phyloP scores from a whole-genome alignment of 2,113 vertebrate species.

The Saccopteryx bilineata region DNA sequence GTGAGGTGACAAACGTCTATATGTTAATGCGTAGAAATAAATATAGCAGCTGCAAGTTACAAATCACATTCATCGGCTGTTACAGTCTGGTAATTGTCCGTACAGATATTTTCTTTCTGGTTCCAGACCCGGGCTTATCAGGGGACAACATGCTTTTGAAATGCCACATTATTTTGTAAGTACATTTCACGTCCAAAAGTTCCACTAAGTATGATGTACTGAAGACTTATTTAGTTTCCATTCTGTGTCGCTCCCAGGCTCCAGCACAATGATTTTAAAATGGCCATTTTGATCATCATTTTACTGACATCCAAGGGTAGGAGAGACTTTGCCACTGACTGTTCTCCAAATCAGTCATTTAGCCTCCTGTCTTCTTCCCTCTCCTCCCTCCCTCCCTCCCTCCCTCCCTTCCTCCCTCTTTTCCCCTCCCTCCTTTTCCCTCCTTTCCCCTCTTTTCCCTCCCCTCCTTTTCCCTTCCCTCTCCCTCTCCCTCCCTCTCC shows the following conservation, averaged over 20 bases:
- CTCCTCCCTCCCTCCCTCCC: rapidly evolving
- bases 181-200: constrained; percentile 79
- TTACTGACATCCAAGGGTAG: constrained; percentile 21
- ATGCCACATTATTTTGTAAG: constrained; percentile 79
- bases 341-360: background rate
- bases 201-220: constrained; percentile 68
- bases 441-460: too few species aligned
- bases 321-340: background rate
- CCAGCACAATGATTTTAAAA: constrained; percentile 55
- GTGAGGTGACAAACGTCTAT: constrained; percentile 55
- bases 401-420: too few species aligned
- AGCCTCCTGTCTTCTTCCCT: too few species aligned
- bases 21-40: constrained; percentile 72
- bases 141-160: constrained; percentile 81
- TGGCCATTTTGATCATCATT: constrained; percentile 51
- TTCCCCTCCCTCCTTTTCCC: background rate
- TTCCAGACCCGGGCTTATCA: constrained; percentile 79
- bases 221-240: constrained; percentile 60
- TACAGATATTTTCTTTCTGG: constrained; percentile 69
- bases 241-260: constrained; percentile 40
- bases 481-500: rapidly evolving
- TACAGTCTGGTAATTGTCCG: constrained; percentile 78
- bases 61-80: constrained; percentile 76
- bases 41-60: constrained; percentile 72
- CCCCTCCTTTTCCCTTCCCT: too few species aligned